Conservation (phyloP, 1,140 invertebrate species). For the Drosophila sp. region DNA sequence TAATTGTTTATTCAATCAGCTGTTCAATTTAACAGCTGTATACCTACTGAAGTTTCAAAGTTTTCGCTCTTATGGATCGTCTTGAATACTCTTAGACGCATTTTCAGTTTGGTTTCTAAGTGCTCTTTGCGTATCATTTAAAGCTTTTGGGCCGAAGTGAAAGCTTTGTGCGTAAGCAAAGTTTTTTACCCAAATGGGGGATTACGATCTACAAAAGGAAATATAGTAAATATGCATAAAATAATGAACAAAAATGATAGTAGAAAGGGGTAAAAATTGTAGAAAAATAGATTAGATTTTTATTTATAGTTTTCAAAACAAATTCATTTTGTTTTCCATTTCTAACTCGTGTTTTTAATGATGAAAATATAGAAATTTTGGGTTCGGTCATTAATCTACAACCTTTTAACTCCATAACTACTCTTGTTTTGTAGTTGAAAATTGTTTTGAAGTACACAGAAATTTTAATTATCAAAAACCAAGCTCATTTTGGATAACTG, state of each 20-base stretch:
- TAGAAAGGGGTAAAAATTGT: too few relatives aligned
- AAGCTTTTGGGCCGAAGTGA: not conserved
- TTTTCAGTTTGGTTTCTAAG: not conserved
- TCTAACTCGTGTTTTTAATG: too few relatives aligned
- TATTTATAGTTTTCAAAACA: too few relatives aligned
- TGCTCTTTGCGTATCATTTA: not conserved
- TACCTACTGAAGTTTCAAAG: not conserved
- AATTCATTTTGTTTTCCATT: too few relatives aligned
- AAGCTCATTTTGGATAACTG: too few relatives aligned
- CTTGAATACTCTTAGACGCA: not conserved
- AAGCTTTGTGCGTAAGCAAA: conserved; percentile 6
- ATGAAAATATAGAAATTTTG: too few relatives aligned
- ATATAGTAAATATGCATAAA: not conserved
- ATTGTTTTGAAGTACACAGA: too few relatives aligned
- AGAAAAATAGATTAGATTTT: too few relatives aligned
- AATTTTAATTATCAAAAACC: too few relatives aligned
- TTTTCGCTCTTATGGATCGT: not conserved
- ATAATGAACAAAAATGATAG: not conserved
- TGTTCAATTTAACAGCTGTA: conserved; percentile 10
- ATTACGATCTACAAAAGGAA: not conserved
- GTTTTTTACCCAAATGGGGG: not conserved
- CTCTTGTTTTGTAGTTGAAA: too few relatives aligned
- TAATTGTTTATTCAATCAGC: conserved; percentile 7
- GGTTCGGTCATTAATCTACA: too few relatives aligned
- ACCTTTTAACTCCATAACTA: too few relatives aligned